Percentiles rank a stretch among this genome's conserved stretches.
These are phyloP conservation scores for Nycticryphes semicollaris DNA, from an alignment of 2,113 vertebrate species.

Conservation along the genomic window DNA sequence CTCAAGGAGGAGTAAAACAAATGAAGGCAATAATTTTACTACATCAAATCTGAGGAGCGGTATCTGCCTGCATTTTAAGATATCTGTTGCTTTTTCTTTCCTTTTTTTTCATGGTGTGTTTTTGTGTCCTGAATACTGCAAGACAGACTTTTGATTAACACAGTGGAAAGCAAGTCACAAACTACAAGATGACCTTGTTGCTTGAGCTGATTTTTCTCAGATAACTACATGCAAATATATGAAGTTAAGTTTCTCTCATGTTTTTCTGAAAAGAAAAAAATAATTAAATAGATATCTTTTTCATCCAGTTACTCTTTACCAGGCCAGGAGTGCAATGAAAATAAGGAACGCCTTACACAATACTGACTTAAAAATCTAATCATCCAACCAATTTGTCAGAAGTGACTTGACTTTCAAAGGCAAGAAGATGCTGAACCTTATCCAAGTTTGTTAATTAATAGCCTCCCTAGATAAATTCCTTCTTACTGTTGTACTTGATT, in stretches of 20 bases:
- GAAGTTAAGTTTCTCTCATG: not conserved
- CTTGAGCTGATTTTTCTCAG: not conserved
- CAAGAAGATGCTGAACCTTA: slow-evolving; percentile 68
- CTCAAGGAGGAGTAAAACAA: not conserved
- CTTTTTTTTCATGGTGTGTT: too few relatives aligned
- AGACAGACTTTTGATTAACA: not conserved
- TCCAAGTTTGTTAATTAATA: slow-evolving; percentile 81
- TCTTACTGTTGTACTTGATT: slow-evolving; percentile 74
- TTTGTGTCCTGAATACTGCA: not conserved
- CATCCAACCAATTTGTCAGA: slow-evolving; percentile 43
- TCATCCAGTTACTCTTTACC: not conserved
- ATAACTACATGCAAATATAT: not conserved
- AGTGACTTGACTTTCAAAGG: slow-evolving; percentile 62
- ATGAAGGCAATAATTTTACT: not conserved
- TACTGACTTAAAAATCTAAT: slow-evolving; percentile 39
- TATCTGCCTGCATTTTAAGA: not conserved
- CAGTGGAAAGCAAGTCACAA: not conserved
- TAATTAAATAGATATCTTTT: not conserved
- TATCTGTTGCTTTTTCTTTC: not conserved
- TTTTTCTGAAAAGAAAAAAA: not conserved
- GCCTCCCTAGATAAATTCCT: slow-evolving; percentile 74
- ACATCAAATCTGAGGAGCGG: not conserved
- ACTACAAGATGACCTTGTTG: not conserved
- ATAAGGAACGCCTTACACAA: slow-evolving; percentile 16
- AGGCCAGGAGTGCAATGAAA: not conserved